phyloP scores from a whole-genome alignment of 2,888 invertebrate species.

The Punctoribates punctum region DNA sequence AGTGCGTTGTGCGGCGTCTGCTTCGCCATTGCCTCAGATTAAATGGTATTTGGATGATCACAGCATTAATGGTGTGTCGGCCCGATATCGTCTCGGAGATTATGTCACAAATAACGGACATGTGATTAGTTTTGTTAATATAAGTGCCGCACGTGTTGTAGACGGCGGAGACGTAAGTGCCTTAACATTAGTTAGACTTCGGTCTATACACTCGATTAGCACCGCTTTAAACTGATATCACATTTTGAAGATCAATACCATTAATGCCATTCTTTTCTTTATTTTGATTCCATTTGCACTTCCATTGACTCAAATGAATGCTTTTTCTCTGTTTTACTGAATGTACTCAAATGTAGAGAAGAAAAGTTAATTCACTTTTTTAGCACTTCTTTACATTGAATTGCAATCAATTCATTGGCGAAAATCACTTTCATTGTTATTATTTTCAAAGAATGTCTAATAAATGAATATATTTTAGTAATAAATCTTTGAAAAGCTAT shows the following conservation, averaged over 20 bases:
- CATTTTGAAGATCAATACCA: neutral
- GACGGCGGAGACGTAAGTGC: slow-evolving; percentile 41
- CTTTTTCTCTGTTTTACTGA: too few relatives aligned
- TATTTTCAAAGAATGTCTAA: too few relatives aligned
- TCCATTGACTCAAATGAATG: too few relatives aligned
- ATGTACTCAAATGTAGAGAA: too few relatives aligned
- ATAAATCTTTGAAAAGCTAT: too few relatives aligned
- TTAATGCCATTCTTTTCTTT: too few relatives aligned
- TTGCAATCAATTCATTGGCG: too few relatives aligned
- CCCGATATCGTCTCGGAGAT: slow-evolving; percentile 47
- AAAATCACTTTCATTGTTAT: too few relatives aligned
- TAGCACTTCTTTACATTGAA: too few relatives aligned
- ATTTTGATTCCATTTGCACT: too few relatives aligned
- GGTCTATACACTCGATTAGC: neutral
- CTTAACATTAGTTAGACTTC: neutral
- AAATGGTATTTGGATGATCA: slow-evolving; percentile 47
- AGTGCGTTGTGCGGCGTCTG: slow-evolving; percentile 46
- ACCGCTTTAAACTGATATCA: neutral
- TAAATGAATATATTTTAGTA: too few relatives aligned
- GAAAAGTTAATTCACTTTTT: too few relatives aligned
- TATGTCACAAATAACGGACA: slow-evolving; percentile 47
- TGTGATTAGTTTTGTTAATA: slow-evolving; percentile 48
- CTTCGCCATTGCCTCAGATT: slow-evolving; percentile 48
- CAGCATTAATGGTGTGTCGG: slow-evolving; percentile 36
- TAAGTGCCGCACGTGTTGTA: slow-evolving; percentile 41